Conservation (phyloP, 1,140 invertebrate species). For the Rhynchophorus ferrugineus region DNA sequence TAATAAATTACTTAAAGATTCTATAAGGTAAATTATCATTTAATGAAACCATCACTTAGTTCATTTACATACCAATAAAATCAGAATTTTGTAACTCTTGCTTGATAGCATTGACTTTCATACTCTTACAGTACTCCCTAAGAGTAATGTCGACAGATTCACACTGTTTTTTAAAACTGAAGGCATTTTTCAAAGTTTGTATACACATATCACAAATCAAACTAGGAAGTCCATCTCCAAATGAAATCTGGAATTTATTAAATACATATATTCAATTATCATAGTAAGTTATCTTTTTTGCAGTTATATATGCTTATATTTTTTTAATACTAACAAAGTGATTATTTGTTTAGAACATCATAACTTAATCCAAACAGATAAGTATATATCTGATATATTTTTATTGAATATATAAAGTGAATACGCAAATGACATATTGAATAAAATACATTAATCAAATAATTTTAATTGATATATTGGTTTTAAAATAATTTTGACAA, state of each 20-base stretch:
- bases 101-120: slow-evolving; percentile 32
- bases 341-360: no score
- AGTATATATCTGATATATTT: no score
- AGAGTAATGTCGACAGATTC: slow-evolving; percentile 33
- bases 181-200: slow-evolving; percentile 32
- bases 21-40: slow-evolving; percentile 15
- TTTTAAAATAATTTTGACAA: neutral
- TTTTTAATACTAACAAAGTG: no score
- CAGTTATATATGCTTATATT: no score
- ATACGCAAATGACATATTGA: no score
- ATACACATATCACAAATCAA: slow-evolving; percentile 35
- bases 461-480: no score
- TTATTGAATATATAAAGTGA: no score
- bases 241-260: slow-evolving; percentile 24
- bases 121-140: slow-evolving; percentile 29
- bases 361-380: no score
- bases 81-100: slow-evolving; percentile 30
- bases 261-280: no score
- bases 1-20: slow-evolving; percentile 24
- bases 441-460: no score
- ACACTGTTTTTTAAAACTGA: slow-evolving; percentile 34
- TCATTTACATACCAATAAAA: slow-evolving; percentile 23
- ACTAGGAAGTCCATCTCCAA: slow-evolving; percentile 32
- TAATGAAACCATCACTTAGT: neutral
- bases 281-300: no score